These are phyloP conservation scores for Drosophila mauritiana DNA, from an alignment of 1,140 invertebrate species.

Conservation along the genomic window DNA sequence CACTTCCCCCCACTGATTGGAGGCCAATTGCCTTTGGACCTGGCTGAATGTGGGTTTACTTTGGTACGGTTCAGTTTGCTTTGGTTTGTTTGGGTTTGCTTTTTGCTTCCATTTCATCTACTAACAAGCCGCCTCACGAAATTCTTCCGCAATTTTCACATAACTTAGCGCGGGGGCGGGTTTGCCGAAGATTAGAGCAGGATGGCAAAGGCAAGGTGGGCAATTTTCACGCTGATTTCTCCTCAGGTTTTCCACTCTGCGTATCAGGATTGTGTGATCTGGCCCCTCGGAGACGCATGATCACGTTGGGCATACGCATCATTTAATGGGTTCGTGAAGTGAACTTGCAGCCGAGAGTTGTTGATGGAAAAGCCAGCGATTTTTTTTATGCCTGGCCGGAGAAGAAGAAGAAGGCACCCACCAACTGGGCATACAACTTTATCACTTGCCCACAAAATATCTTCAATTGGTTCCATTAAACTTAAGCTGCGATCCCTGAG, in stretches of 20 bases:
- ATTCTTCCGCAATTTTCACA: conserved; percentile 65
- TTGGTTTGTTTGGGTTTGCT: not conserved
- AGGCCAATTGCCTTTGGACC: conserved; percentile 37
- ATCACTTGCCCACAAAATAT: conserved; percentile 82
- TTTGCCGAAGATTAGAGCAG: not conserved
- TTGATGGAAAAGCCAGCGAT: conserved; percentile 56
- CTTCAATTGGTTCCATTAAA: conserved; percentile 83
- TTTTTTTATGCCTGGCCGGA: no score
- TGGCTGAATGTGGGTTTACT: conserved; percentile 45
- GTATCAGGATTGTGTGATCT: conserved; percentile 76
- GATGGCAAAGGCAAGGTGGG: not conserved
- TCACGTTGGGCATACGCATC: conserved; percentile 75
- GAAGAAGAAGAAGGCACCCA: conserved; percentile 42
- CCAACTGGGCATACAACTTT: conserved; percentile 79
- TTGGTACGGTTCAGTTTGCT: not conserved
- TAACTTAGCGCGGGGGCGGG: conserved; percentile 15
- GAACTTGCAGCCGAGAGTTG: conserved; percentile 38
- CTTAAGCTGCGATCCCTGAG: conserved; percentile 67
- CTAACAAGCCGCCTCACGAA: conserved; percentile 63
- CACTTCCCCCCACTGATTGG: conserved; percentile 22
- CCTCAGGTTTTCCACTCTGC: conserved; percentile 20
- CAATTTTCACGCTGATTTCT: conserved; percentile 63
- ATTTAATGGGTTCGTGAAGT: conserved; percentile 76
- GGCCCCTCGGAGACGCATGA: conserved; percentile 55
- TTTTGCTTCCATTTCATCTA: conserved; percentile 7